Base-by-base conservation (phyloP, 2,797 vertebrate species). In the Coregonus sp. region DNA sequence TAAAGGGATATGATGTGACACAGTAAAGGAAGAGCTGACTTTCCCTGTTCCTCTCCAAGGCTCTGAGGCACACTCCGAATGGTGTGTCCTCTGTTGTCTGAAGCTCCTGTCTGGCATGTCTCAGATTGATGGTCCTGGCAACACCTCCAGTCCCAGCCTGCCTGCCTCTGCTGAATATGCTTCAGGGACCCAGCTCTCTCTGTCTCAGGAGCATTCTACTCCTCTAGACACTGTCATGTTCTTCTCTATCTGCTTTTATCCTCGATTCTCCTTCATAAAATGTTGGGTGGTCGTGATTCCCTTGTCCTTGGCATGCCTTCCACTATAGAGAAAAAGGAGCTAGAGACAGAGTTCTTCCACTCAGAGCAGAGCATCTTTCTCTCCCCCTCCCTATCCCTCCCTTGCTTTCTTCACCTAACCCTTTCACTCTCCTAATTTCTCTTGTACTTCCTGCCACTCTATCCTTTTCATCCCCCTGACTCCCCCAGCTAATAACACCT, bases 41-140 rank as follows among this genome's bases (percentile, higher is more conserved):
- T 70, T 70, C 35, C 29, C 18, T 20, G 50, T 33, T 71, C 29
- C 20, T 70, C 20, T 73, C 29, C 12, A 14, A 68, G 51, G 54
- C 50, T 0, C 16, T 56, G 67, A 52, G 51, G 51, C 12, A 54
- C 51, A 14, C 51, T 14, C 16, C 51, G 7, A 11, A 7, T n/a
- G 66, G 2, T 70, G 65, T 69, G 63, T 50, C 61, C 51, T 71
- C 67, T 76, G 54, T 18, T 4, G 16, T 76, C 25, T 75, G 18
- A 37, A 66, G 67, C 52, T 29, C 40, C 40, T 47, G 7, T 47
- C 40, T 47, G 40, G 68, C n/a, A 35, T n/a, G n/a, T 14, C 52
- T 25, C 37, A 78, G 59, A 75, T 40, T 65, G 63, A 71, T 75
- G 56, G 68, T 0, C 4, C 9, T n/a, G 69, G 4, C 56, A 47